Evolutionary conservation across 2,888 invertebrate genomes (phyloP), one percentile per base, ranked within the genome.

Genomic region (Chrysomela aeneicollis): DNA sequence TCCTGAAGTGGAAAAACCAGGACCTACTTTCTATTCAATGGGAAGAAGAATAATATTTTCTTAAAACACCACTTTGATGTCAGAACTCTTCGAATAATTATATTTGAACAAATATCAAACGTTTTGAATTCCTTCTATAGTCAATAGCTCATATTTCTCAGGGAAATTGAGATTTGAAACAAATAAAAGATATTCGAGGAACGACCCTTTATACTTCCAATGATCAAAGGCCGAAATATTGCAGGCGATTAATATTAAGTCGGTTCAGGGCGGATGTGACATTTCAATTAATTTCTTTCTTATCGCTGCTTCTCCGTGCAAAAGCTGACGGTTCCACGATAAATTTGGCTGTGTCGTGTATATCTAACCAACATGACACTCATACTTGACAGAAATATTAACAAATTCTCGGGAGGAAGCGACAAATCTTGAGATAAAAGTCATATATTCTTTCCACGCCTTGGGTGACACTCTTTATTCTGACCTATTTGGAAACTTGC

Each of bases 301-400:
- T 77, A 77, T 77, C 77, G 68, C 70, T 70, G 69, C 74, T 73
- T 73, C 73, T 74, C 73, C 73, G 70, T 65, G 70, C 67, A 70
- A 72, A 74, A 68, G 65, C 70, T 68, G 74, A 74, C 74, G 72
- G 69, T 67, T 73, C 63, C 63, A 73, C 75, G 74, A 76, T 77
- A 73, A 74, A 77, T 77, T 75, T 74, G 71, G 71, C 74, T 74
- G 75, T 76, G 76, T 77, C 76, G 76, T 75, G 75, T 75, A 71
- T 68, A 71, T 67, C 69, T 70, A 69, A 69, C 63, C 71, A 63
- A 66, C 73, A 69, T 73, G 71, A 73, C 73, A 73, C 63, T 70
- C 61, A 63, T 61, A 72, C 70, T 70, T 74, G 74, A 73, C 73
- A 71, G 68, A 72, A 42, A 74, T 72, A 74, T 73, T 76, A 74